These are phyloP conservation scores for Ochropleura plecta DNA, from an alignment of 2,888 invertebrate species.

Conservation along the genomic window DNA sequence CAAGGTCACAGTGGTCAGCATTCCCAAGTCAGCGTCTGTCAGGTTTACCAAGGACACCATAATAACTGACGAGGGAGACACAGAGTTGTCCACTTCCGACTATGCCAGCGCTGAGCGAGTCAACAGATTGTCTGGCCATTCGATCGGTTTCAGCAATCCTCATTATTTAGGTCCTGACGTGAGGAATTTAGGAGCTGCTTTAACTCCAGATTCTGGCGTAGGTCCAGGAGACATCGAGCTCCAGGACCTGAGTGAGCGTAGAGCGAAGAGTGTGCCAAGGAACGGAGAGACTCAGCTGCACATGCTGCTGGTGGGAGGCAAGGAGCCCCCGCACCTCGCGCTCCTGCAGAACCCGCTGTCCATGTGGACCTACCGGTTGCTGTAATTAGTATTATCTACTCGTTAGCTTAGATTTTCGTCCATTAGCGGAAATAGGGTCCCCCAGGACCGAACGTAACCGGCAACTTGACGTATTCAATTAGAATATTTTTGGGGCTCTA, in stretches of 20 bases:
- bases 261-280: constrained; percentile 73
- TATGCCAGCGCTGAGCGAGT: constrained; percentile 94
- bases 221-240: constrained; percentile 88
- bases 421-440: constrained; percentile 64
- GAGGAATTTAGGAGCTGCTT: constrained; percentile 92
- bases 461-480: constrained; percentile 56
- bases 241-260: constrained; percentile 76
- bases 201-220: constrained; percentile 92
- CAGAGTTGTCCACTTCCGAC: constrained; percentile 93
- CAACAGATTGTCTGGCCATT: constrained; percentile 88
- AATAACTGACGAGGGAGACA: constrained; percentile 90
- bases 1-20: constrained; percentile 87
- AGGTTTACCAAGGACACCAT: constrained; percentile 89
- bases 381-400: constrained; percentile 65
- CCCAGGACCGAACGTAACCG: constrained; percentile 48
- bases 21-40: constrained; percentile 91
- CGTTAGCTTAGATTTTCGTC: constrained; percentile 63
- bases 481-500: constrained; percentile 59
- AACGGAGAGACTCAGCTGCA: constrained; percentile 75
- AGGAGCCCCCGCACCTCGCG: constrained; percentile 94
- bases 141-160: constrained; percentile 93
- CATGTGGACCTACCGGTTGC: constrained; percentile 94
- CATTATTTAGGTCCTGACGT: constrained; percentile 94
- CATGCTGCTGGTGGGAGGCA: constrained; percentile 93
- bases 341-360: constrained; percentile 94